phyloP scores from a whole-genome alignment of 1,140 invertebrate genomes.

The Dolichoris vasculosae region DNA sequence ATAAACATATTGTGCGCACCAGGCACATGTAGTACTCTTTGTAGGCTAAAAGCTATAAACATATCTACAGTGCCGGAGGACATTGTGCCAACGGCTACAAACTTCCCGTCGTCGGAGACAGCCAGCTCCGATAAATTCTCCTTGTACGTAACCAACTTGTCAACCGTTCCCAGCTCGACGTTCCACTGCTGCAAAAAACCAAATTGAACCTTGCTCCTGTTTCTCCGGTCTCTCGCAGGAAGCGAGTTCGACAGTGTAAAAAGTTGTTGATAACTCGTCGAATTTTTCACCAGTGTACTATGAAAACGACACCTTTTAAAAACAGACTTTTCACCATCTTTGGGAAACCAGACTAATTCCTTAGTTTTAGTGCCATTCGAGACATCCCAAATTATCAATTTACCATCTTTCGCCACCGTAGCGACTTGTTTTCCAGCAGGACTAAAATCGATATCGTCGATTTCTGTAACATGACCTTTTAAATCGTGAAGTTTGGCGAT shows the following conservation, averaged over 20 bases:
- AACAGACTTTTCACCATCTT: constrained; percentile 84
- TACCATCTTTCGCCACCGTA: constrained; percentile 91
- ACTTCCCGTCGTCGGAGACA: constrained; percentile 92
- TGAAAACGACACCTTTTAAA: constrained; percentile 87
- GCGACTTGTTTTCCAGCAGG: constrained; percentile 83
- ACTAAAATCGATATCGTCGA: constrained; percentile 94
- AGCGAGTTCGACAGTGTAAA: constrained; percentile 91
- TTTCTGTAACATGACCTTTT: constrained; percentile 84
- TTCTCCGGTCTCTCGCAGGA: constrained; percentile 80
- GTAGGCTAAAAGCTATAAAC: constrained; percentile 93
- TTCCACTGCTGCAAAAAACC: constrained; percentile 85
- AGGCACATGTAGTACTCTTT: constrained; percentile 87
- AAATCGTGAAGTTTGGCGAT: constrained; percentile 82
- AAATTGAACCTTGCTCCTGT: constrained; percentile 14
- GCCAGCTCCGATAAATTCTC: constrained; percentile 90
- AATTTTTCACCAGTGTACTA: constrained; percentile 62
- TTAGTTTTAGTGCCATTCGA: constrained; percentile 78
- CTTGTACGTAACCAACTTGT: constrained; percentile 76
- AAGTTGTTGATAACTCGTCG: constrained; percentile 73
- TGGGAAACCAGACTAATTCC: constrained; percentile 84
- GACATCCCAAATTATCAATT: constrained; percentile 86
- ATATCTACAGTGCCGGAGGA: constrained; percentile 92
- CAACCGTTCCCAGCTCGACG: constrained; percentile 75
- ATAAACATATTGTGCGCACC: constrained; percentile 95
- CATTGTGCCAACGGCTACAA: constrained; percentile 94